These are phyloP conservation scores for Deroplatys truncata DNA, from an alignment of 2,888 invertebrate species.

Conservation along the genomic window DNA sequence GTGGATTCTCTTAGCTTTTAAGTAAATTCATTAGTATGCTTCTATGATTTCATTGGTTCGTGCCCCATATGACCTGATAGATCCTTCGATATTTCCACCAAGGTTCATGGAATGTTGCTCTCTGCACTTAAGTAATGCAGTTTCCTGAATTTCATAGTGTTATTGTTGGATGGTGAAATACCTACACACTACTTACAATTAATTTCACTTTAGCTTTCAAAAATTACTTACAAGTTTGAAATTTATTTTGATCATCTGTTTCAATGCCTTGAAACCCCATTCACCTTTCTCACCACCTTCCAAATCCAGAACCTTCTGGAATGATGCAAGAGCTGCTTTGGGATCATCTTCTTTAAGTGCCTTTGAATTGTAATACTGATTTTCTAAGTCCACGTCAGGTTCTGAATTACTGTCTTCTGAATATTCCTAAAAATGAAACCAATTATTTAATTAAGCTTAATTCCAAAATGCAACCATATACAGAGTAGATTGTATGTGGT, in stretches of 20 bases:
- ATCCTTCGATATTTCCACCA: too few species aligned
- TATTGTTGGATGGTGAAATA: too few species aligned
- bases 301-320: slow-evolving; percentile 91
- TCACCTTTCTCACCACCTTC: slow-evolving; percentile 98
- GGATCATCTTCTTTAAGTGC: slow-evolving; percentile 97
- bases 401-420: slow-evolving; percentile 99
- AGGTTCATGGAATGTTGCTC: too few species aligned
- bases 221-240: slow-evolving; percentile 79
- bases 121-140: too few species aligned
- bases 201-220: not conserved
- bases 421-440: slow-evolving; percentile 67
- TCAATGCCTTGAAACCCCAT: slow-evolving; percentile 99
- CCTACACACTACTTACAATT: not conserved
- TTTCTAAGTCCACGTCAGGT: slow-evolving; percentile 98
- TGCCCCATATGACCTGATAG: too few species aligned
- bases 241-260: slow-evolving; percentile 99
- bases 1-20: too few species aligned
- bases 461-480: not conserved
- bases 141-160: too few species aligned
- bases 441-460: not conserved
- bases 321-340: slow-evolving; percentile 83
- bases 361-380: slow-evolving; percentile 99
- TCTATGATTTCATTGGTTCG: too few species aligned
- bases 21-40: too few species aligned
- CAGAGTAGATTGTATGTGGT: too few species aligned